These are phyloP conservation scores for Macrotis lagotis DNA, from an alignment of 2,113 vertebrate genomes.

Conservation along the genomic window DNA sequence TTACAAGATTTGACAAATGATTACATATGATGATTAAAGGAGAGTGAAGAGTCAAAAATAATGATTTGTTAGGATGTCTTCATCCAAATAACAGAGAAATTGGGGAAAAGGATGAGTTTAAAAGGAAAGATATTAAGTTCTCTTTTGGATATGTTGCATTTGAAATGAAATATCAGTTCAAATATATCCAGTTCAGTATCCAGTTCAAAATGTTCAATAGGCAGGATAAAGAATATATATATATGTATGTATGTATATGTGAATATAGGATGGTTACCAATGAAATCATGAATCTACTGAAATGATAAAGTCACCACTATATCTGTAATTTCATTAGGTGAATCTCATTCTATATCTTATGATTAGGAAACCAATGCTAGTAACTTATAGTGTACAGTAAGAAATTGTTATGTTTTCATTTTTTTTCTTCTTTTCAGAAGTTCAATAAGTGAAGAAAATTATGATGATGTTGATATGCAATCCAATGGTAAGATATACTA, in stretches of 20 bases:
- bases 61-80: neutral
- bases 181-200: too few relatives aligned
- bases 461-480: constrained; percentile 86
- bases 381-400: neutral
- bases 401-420: constrained; percentile 39
- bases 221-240: neutral
- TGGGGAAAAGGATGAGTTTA: neutral
- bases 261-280: neutral
- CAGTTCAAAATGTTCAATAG: neutral
- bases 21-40: neutral
- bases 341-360: neutral
- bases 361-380: neutral
- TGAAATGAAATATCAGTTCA: too few relatives aligned
- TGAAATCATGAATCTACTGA: neutral
- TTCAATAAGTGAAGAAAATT: constrained; percentile 85
- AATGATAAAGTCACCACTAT: neutral
- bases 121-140: neutral
- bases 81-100: neutral
- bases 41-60: neutral
- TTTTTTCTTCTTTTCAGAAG: constrained; percentile 75
- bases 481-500: constrained; percentile 77
- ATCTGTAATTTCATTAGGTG: neutral
- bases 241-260: neutral
- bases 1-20: neutral
- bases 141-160: neutral